Conservation (phyloP, 1,140 invertebrate species). For the Globodera rostochiensis region DNA sequence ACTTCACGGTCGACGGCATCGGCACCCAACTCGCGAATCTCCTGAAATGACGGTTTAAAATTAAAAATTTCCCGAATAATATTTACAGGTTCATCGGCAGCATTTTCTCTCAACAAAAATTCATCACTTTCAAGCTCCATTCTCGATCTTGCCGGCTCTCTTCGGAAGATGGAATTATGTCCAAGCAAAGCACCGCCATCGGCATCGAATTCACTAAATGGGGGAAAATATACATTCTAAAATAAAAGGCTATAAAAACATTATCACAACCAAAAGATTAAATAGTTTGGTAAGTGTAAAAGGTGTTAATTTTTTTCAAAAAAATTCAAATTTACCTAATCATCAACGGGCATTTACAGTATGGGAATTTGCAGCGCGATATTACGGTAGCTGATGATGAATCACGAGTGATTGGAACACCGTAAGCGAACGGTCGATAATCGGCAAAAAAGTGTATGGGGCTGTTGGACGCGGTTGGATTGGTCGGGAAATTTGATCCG, state of each 20-base stretch:
- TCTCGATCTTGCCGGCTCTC: constrained; percentile 12
- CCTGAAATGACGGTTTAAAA: constrained; percentile 20
- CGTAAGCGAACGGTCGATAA: constrained; percentile 40
- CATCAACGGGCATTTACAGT: constrained; percentile 51
- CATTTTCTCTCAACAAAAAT: constrained; percentile 3
- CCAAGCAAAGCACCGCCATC: not conserved
- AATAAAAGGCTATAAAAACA: too few relatives aligned
- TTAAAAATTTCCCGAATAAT: not conserved
- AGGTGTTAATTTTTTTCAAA: not conserved
- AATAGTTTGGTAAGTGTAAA: too few relatives aligned
- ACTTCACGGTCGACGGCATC: constrained; percentile 35
- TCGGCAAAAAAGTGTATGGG: constrained; percentile 19
- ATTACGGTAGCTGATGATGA: constrained; percentile 11
- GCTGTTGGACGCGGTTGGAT: not conserved
- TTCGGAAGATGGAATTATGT: constrained; percentile 13
- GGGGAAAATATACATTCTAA: not conserved
- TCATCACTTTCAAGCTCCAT: constrained; percentile 2
- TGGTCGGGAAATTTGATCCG: not conserved
- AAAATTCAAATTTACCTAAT: not conserved
- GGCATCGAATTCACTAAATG: not conserved
- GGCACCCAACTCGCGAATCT: constrained; percentile 40
- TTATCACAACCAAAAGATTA: too few relatives aligned
- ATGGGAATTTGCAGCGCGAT: constrained; percentile 53
- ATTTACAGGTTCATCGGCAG: constrained; percentile 5
- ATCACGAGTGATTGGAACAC: constrained; percentile 14